Percentiles rank a stretch among this genome's conserved stretches.
phyloP scores from a whole-genome alignment of 2,797 vertebrate genomes.

The Spea hammondii region DNA sequence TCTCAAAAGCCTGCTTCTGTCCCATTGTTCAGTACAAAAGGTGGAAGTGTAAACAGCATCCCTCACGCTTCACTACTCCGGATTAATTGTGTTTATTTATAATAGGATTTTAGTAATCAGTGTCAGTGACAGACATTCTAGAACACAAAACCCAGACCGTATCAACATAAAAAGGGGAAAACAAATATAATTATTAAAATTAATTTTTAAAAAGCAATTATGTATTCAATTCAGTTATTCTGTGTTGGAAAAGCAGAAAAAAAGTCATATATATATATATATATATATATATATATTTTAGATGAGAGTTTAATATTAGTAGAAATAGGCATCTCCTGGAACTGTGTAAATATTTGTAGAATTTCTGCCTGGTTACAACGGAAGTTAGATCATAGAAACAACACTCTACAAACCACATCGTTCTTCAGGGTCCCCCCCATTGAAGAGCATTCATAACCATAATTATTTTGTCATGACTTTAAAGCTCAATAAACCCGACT shows the following conservation, averaged over 20 bases:
- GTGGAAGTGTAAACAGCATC: conserved; percentile 44
- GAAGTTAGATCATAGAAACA: no score
- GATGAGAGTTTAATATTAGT: no score
- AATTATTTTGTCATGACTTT: background rate
- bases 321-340: no score
- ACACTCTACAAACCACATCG: no score
- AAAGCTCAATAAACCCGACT: background rate
- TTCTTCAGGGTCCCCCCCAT: no score
- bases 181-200: background rate
- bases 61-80: conserved; percentile 28
- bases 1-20: conserved; percentile 48
- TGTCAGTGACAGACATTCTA: conserved; percentile 19
- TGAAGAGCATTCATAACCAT: no score
- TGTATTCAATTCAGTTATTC: no score
- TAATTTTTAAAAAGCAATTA: background rate
- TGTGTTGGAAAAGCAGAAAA: no score
- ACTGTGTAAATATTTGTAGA: no score
- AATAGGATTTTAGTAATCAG: conserved; percentile 31
- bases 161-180: background rate
- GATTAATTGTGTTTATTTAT: conserved; percentile 45
- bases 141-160: conserved; percentile 5
- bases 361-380: no score
- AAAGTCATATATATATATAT: no score
- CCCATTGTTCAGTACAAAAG: conserved; percentile 44
- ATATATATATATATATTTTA: no score